These are phyloP conservation scores for Brachionus sp. DNA, from an alignment of 1,140 invertebrate genomes.

Conservation along the genomic window DNA sequence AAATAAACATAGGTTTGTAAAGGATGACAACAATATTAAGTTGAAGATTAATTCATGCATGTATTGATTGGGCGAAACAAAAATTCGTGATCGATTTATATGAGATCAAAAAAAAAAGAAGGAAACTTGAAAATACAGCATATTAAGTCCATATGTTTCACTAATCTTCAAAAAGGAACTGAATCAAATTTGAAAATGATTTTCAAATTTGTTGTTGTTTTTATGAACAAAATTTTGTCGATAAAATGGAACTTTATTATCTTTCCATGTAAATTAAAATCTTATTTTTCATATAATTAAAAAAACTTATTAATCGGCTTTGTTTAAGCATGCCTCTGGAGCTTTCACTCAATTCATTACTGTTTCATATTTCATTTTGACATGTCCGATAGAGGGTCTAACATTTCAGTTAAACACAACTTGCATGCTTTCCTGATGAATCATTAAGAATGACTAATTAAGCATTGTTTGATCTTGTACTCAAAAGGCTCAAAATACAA, in stretches of 20 bases:
- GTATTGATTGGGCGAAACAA: background rate
- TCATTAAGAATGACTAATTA: background rate
- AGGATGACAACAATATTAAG: background rate
- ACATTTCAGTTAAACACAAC: background rate
- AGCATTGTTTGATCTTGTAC: background rate
- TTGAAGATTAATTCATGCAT: slow-evolving; percentile 1
- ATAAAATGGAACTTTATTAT: background rate
- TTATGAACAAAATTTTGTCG: background rate
- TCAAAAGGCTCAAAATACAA: background rate
- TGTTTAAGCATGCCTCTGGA: background rate
- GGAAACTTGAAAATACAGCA: background rate
- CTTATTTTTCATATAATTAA: background rate
- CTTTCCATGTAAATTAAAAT: background rate
- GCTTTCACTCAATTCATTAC: background rate
- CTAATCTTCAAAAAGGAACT: background rate
- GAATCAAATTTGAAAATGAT: background rate
- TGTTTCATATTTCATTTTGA: slow-evolving; percentile 9
- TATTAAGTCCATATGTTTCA: background rate
- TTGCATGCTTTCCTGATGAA: slow-evolving; percentile 1
- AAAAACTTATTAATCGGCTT: background rate
- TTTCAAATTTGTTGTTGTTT: background rate
- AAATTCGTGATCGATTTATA: background rate
- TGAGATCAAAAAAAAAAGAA: background rate
- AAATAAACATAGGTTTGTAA: background rate
- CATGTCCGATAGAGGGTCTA: background rate